Conservation (phyloP, 2,888 invertebrate genomes). For the Clitarchus hookeri region DNA sequence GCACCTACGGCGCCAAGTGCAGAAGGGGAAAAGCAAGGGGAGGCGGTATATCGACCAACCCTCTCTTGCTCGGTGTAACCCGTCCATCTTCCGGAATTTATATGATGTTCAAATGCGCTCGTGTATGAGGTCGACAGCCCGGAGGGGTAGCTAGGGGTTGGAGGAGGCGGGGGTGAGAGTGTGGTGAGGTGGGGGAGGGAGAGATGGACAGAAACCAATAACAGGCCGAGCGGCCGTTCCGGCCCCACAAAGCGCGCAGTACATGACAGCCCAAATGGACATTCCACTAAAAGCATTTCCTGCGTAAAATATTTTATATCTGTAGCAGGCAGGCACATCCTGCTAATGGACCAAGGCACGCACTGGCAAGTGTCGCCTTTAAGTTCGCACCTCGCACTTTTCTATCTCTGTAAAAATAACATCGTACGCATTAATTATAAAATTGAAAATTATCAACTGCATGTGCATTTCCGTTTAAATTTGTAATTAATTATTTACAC, state of each 20-base stretch:
- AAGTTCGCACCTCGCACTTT: neutral
- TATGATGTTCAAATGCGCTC: slow-evolving; percentile 54
- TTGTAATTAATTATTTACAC: too few relatives aligned
- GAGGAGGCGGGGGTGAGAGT: neutral
- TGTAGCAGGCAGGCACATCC: neutral
- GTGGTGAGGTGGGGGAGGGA: neutral
- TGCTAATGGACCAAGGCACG: slow-evolving; percentile 9
- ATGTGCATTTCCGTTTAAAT: too few relatives aligned
- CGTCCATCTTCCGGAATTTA: slow-evolving; percentile 55
- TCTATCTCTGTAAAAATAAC: too few relatives aligned
- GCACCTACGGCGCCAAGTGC: slow-evolving; percentile 12
- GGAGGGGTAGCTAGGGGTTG: neutral
- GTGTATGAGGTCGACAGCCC: slow-evolving; percentile 36
- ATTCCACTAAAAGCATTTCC: slow-evolving; percentile 22
- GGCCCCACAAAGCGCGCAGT: neutral
- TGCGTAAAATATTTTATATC: slow-evolving; percentile 25
- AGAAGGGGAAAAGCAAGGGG: neutral
- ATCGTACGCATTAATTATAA: too few relatives aligned
- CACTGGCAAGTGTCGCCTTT: neutral
- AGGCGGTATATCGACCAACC: slow-evolving; percentile 29
- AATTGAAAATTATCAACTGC: too few relatives aligned
- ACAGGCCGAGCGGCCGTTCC: slow-evolving; percentile 25
- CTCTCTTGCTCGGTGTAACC: slow-evolving; percentile 45
- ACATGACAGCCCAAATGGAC: slow-evolving; percentile 32
- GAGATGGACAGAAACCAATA: slow-evolving; percentile 37